phyloP scores from a whole-genome alignment of 2,797 vertebrate genomes.

The Prionace glauca region DNA sequence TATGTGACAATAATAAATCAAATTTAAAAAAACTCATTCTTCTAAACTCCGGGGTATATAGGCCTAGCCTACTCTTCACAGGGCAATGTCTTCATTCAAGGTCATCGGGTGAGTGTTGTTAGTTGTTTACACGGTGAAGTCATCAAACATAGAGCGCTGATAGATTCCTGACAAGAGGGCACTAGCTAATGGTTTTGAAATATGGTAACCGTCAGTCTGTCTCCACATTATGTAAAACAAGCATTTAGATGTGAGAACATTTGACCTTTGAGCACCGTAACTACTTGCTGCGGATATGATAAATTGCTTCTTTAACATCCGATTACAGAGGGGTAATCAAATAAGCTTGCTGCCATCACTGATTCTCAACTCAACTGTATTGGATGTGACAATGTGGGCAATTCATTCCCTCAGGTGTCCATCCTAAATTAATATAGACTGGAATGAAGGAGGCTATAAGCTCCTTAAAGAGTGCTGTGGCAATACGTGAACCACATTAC shows the following conservation, averaged over 20 bases:
- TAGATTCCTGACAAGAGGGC: neutral
- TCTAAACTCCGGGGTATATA: neutral
- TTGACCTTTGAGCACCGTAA: constrained; percentile 14
- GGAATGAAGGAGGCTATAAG: neutral
- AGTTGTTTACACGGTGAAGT: neutral
- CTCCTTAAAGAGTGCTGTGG: neutral
- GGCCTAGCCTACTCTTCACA: neutral
- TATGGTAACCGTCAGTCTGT: neutral
- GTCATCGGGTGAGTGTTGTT: neutral
- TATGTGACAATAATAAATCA: too few species aligned
- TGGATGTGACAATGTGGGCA: neutral
- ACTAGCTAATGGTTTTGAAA: neutral
- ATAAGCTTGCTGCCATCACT: neutral
- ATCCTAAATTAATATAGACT: neutral
- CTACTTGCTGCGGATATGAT: constrained; percentile 2
- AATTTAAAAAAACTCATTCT: neutral
- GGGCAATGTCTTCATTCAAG: neutral
- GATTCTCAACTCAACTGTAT: neutral
- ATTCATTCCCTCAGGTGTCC: neutral
- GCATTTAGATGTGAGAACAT: constrained; percentile 10
- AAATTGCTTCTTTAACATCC: neutral
- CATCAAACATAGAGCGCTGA: neutral
- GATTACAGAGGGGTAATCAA: constrained; percentile 9
- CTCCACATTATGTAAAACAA: constrained; percentile 15
- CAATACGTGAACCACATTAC: neutral